Evolutionary conservation across 2,797 vertebrate genomes (phyloP).

Genomic region (Sebastes diaconus): DNA sequence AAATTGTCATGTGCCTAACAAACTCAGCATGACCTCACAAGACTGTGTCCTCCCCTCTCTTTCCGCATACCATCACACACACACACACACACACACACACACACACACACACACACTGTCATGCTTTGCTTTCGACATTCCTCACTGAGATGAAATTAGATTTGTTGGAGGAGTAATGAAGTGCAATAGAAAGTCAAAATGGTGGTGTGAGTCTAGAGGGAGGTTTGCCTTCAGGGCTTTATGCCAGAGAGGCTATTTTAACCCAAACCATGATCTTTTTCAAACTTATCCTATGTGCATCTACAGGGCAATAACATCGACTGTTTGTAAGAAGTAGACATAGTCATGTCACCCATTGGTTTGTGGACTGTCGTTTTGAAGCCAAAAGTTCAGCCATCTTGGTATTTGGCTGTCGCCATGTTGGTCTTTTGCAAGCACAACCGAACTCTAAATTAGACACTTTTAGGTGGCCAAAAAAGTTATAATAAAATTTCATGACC

Average conservation of each 20-base stretch:
- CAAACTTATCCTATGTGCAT: no score
- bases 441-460: no score
- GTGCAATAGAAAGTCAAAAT: conserved; percentile 15
- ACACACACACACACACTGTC: background rate
- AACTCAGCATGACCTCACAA: conserved; percentile 53
- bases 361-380: no score
- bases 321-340: no score
- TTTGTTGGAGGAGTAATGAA: conserved; percentile 35
- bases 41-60: conserved; percentile 17
- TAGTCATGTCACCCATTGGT: no score
- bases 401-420: no score
- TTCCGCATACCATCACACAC: background rate
- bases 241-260: background rate
- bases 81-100: conserved; percentile 14
- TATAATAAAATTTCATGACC: no score
- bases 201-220: background rate
- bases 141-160: conserved; percentile 47
- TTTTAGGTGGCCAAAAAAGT: no score
- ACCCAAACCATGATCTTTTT: background rate
- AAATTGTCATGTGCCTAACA: conserved; percentile 57
- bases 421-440: no score
- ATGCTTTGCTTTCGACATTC: conserved; percentile 51
- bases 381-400: no score
- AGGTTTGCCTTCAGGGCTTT: background rate
- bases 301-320: no score